phyloP scores from a whole-genome alignment of 1,140 invertebrate species.

The Nixonia krombeini region DNA sequence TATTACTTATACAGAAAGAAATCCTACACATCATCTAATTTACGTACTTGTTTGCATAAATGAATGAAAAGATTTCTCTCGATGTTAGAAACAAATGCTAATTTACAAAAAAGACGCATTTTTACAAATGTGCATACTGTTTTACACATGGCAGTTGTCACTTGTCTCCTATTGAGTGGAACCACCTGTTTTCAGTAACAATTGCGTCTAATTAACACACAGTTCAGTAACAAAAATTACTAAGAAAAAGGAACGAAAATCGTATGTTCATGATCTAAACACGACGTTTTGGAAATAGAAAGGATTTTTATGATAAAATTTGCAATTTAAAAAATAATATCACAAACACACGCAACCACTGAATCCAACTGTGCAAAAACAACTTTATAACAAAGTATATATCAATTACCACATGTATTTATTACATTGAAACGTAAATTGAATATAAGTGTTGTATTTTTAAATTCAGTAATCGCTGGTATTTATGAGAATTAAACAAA shows the following conservation, averaged over 20 bases:
- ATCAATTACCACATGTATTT: too few relatives aligned
- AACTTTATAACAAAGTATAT: not conserved
- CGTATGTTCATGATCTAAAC: conserved; percentile 8
- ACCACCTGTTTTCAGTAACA: conserved; percentile 8
- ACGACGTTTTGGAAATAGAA: not conserved
- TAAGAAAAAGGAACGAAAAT: not conserved
- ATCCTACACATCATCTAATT: conserved; percentile 28
- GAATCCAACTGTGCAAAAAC: not conserved
- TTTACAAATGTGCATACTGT: conserved; percentile 28
- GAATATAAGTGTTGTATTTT: too few relatives aligned
- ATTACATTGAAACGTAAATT: too few relatives aligned
- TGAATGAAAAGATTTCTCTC: conserved; percentile 13
- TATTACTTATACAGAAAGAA: conserved; percentile 25
- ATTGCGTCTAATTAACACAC: too few relatives aligned
- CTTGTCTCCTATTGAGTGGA: conserved; percentile 15
- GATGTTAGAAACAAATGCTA: conserved; percentile 15
- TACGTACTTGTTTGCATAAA: conserved; percentile 15
- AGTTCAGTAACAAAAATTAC: conserved; percentile 7
- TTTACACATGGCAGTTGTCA: conserved; percentile 16
- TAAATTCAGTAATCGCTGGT: too few relatives aligned
- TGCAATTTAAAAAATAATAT: conserved; percentile 7
- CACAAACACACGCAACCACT: not conserved
- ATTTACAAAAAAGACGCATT: conserved; percentile 24
- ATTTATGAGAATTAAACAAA: too few relatives aligned
- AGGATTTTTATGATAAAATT: too few relatives aligned